Base-by-base conservation (phyloP, 2,113 vertebrate species). In the Chroicocephalus ridibundus region DNA sequence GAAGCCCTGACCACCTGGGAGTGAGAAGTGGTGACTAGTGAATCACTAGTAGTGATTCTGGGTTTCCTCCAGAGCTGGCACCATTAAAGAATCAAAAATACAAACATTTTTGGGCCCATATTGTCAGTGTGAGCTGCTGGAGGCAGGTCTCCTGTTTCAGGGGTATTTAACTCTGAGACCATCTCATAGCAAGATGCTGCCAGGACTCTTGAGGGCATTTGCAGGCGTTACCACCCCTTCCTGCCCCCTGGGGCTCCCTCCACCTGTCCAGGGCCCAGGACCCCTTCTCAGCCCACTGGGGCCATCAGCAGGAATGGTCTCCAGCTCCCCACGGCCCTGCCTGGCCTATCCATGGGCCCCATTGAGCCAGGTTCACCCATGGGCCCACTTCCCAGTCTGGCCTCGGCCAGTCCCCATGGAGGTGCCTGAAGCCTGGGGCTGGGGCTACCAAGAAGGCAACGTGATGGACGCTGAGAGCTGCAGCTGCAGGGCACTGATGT, bases 211-310 rank as follows among this genome's bases (percentile, higher is more conserved):
- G 22, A 74, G 44, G 32, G 8, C 15, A 29, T 82, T 58, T 75
- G 15, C 13, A 76, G 18, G 1, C 71, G 11, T 31, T 81, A 15
- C 22, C 32, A 17, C 9, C 20, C 25, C 10, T 55, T 3, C 10
- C 26, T 0, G 4, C 9, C 2, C 34, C 19, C 24, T 2, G 1
- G 20, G 20, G 4, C 6, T 49, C 40, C 9, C 10, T 2, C 0
- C 3, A 14, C 6, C 49, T 61, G 13, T 19, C 15, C 25, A 86
- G 3, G 3, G 7, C 52, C 31, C 68, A 46, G n/a, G 9, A 40
- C 4, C 4, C 13, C 26, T 14, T 15, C 3, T 46, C 25, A 72
- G 6, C 1, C 5, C 11, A 8, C 4, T 0, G 0, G 12, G 34
- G 32, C 16, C 11, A 36, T 49, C 55, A 44, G 31, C 14, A 82